A percentile compares a stretch with the other conserved stretches of the same genome.
phyloP scores from a whole-genome alignment of 2,797 vertebrate genomes.

The Momotus momota region DNA sequence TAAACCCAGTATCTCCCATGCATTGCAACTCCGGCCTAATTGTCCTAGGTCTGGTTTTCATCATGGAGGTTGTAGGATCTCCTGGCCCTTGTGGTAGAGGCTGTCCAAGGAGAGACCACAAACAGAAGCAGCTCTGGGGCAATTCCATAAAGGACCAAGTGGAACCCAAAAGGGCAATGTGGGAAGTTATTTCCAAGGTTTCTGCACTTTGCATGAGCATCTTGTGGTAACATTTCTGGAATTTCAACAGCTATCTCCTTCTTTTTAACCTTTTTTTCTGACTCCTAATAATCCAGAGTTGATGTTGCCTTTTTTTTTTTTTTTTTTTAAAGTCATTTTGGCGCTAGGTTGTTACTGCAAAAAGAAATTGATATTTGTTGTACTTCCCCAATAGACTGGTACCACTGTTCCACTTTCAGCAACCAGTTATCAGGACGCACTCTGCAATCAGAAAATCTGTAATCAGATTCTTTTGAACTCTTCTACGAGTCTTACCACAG shows the following conservation, averaged over 20 bases:
- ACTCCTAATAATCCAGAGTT: neutral
- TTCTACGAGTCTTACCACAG: neutral
- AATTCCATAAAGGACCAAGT: neutral
- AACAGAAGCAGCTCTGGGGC: neutral
- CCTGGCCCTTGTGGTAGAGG: neutral
- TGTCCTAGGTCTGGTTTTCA: neutral
- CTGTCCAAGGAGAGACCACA: neutral
- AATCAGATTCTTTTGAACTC: constrained; percentile 51
- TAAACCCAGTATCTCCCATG: neutral
- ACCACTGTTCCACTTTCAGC: neutral
- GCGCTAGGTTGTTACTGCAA: neutral
- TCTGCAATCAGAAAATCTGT: constrained; percentile 33
- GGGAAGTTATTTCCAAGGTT: neutral
- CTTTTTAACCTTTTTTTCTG: neutral
- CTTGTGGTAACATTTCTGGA: no score
- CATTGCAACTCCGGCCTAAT: neutral
- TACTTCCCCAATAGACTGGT: neutral
- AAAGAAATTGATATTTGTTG: neutral
- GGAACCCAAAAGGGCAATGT: neutral
- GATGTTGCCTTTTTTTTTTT: neutral
- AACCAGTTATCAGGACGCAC: neutral
- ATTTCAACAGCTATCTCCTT: neutral
- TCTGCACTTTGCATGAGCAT: neutral
- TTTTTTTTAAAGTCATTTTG: neutral
- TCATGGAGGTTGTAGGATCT: neutral